Evolutionary conservation across 2,113 vertebrate species (phyloP).

Genomic region (Periophthalmodon schlosseri): DNA sequence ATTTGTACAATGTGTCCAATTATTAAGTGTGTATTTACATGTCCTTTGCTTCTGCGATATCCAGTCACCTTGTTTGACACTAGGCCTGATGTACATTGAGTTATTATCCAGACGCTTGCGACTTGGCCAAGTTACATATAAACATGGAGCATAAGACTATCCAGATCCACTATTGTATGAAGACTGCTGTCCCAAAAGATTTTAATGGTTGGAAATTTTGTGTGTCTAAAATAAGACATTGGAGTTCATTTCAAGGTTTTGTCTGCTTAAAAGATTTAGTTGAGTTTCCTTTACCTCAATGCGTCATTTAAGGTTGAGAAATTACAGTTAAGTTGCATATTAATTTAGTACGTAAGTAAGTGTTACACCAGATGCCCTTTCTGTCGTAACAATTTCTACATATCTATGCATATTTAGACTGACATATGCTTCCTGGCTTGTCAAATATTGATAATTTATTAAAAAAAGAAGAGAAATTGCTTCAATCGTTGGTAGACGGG

Average conservation of each 20-base stretch:
- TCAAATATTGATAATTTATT: not conserved
- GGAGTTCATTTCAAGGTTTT: conserved; percentile 38
- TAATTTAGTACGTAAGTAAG: not conserved
- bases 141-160: conserved; percentile 75
- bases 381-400: not conserved
- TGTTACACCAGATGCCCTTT: not conserved
- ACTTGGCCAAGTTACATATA: conserved; percentile 63
- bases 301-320: not conserved
- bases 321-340: not conserved
- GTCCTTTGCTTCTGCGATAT: conserved; percentile 36
- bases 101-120: conserved; percentile 68
- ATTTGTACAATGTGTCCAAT: conserved; percentile 33
- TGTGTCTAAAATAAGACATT: conserved; percentile 32
- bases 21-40: conserved; percentile 52
- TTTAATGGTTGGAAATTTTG: conserved; percentile 66
- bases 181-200: conserved; percentile 56
- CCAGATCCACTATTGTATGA: conserved; percentile 70
- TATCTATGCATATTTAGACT: not conserved
- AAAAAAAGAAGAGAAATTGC: not conserved
- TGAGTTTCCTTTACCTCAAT: not conserved
- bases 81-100: conserved; percentile 44
- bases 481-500: not conserved
- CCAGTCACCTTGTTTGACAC: conserved; percentile 60
- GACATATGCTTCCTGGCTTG: not conserved
- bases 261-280: conserved; percentile 1